Conservation (phyloP, 2,888 invertebrate genomes). For the Phaonia tiefii region DNA sequence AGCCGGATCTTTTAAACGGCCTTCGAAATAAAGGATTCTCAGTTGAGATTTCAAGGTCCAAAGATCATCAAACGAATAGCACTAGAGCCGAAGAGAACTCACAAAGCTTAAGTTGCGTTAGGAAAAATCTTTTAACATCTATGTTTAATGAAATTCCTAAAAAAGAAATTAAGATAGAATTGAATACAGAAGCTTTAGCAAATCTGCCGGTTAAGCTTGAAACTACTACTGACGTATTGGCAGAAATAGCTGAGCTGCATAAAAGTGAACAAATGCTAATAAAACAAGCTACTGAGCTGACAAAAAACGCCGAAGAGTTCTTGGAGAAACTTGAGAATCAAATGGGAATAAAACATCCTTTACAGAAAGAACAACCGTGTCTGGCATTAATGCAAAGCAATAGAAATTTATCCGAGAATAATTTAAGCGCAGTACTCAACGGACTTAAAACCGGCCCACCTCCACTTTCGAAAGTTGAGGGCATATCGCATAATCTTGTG, state of each 20-base stretch:
- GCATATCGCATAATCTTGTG: background rate
- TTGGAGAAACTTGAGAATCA: slow-evolving; percentile 59
- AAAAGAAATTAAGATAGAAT: slow-evolving; percentile 63
- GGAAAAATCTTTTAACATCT: slow-evolving; percentile 20
- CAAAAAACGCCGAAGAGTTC: slow-evolving; percentile 61
- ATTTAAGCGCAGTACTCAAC: background rate
- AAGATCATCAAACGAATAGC: background rate
- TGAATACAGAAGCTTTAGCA: slow-evolving; percentile 54
- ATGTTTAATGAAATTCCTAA: slow-evolving; percentile 34
- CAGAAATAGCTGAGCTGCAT: slow-evolving; percentile 62
- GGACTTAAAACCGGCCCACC: background rate
- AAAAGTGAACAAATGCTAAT: slow-evolving; percentile 62
- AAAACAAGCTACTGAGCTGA: slow-evolving; percentile 60
- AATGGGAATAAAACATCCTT: slow-evolving; percentile 60
- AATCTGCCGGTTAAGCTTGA: slow-evolving; percentile 56
- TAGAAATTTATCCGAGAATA: background rate
- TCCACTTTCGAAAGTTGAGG: background rate
- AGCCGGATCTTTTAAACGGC: slow-evolving; percentile 56
- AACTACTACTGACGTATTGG: slow-evolving; percentile 57
- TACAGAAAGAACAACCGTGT: slow-evolving; percentile 45
- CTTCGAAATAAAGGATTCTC: slow-evolving; percentile 61
- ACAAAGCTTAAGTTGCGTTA: slow-evolving; percentile 25
- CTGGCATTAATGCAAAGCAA: slow-evolving; percentile 51
- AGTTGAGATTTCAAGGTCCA: slow-evolving; percentile 53
- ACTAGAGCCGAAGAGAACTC: slow-evolving; percentile 12